phyloP scores from a whole-genome alignment of 2,888 invertebrate genomes.

The Proisotoma minuta region DNA sequence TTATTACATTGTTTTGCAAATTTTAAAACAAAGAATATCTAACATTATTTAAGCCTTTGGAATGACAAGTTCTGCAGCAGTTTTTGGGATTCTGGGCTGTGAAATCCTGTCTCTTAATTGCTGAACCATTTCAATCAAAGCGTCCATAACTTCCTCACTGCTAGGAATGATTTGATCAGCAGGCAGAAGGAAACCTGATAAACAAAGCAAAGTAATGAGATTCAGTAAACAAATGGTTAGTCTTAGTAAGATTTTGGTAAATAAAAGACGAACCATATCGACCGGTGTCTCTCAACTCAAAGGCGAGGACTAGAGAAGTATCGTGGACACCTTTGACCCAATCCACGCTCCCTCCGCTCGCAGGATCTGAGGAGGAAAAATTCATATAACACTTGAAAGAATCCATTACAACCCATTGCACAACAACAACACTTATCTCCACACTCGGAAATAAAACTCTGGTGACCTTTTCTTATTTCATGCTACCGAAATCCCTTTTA shows the following conservation, averaged over 20 bases:
- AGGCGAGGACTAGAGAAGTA: conserved; percentile 33
- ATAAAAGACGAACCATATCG: conserved; percentile 12
- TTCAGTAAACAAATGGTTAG: no score
- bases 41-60: background rate
- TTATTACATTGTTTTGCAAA: no score
- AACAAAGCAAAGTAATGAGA: no score
- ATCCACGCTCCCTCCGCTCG: conserved; percentile 27
- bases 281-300: conserved; percentile 33
- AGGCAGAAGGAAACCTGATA: conserved; percentile 37
- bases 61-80: conserved; percentile 61
- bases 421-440: conserved; percentile 12
- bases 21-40: no score
- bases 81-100: conserved; percentile 53
- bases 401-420: background rate
- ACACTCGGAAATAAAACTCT: no score
- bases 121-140: conserved; percentile 28
- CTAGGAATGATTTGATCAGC: conserved; percentile 41
- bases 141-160: conserved; percentile 34
- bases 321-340: conserved; percentile 43
- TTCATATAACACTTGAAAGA: background rate
- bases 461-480: no score
- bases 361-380: conserved; percentile 17
- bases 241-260: no score
- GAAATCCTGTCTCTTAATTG: conserved; percentile 28
- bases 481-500: background rate